phyloP scores from a whole-genome alignment of 1,140 invertebrate genomes.

The Spodoptera litura region DNA sequence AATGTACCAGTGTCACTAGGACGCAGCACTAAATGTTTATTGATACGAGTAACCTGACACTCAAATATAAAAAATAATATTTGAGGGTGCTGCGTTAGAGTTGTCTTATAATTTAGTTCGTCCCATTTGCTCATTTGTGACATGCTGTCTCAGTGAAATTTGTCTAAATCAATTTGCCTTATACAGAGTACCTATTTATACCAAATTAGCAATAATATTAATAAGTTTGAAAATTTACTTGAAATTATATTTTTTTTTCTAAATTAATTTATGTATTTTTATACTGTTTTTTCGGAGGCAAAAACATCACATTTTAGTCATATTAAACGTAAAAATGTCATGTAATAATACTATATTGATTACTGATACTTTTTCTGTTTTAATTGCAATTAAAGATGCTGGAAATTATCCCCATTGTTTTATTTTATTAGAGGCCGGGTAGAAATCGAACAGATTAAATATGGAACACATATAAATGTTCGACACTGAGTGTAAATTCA shows the following conservation, averaged over 20 bases:
- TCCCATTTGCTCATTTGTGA: too few relatives aligned
- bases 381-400: conserved; percentile 46
- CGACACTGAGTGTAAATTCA: background rate
- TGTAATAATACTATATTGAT: conserved; percentile 41
- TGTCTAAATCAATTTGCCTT: conserved; percentile 1
- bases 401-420: conserved; percentile 27
- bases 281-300: conserved; percentile 18
- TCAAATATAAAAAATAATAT: too few relatives aligned
- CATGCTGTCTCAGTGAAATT: background rate
- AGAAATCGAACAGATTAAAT: too few relatives aligned
- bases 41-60: too few relatives aligned
- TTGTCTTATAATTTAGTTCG: too few relatives aligned
- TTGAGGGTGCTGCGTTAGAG: too few relatives aligned
- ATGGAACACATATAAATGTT: background rate
- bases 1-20: too few relatives aligned
- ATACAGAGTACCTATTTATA: conserved; percentile 21
- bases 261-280: conserved; percentile 14
- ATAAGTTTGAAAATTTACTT: background rate
- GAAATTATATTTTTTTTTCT: conserved; percentile 26
- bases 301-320: conserved; percentile 37
- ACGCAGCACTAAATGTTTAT: too few relatives aligned
- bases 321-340: conserved; percentile 48
- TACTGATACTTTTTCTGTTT: conserved; percentile 46
- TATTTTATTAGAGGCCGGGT: background rate
- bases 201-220: conserved; percentile 6